Evolutionary conservation across 2,888 invertebrate genomes (phyloP), one percentile per base, ranked within the genome.

Genomic region (Dynastes grantii): DNA sequence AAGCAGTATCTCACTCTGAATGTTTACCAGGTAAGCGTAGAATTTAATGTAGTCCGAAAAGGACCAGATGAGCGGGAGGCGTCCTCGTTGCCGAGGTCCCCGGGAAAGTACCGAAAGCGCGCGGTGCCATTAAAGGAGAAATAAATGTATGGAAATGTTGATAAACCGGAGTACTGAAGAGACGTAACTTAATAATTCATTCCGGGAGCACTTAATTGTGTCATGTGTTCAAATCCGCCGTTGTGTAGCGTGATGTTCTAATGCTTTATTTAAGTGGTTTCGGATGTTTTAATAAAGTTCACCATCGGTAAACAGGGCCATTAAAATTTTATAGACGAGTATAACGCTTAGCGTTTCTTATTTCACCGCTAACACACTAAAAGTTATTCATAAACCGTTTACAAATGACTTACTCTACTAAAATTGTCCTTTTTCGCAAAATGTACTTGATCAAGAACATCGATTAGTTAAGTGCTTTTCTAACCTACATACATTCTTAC

Each of bases 201-300:
- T 73, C 73, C 32, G 51, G 71, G 73, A 64, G 78, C 73, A 78
- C 81, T 81, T 82, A 82, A 80, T 82, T 82, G 80, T 80, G 81
- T 81, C 81, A 80, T 77, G 81, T 82, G 79, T 80, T 82, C 73
- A 75, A 45, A 75, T 40, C 40, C 45, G 22, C 37, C 37, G 37
- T 55, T 55, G 73, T 45, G 61, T 61, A 45, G 22, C 58, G 2
- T 58, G 58, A 55, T 58, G 73, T 73, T 45, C 61, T 61, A 22
- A 40, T 40, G 61, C 73, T 61, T 45, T 61, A 37, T 73, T 61
- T 61, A 73, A 73, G 73, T 73, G 61, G 58, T 73, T 73, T 61
- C 73, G 73, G 73, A 73, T 73, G 73, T 73, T 73, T 58, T 61
- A 73, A 73, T 73, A 61, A 73, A 61, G 61, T 45, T 61, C 45